Evolutionary conservation across 2,797 vertebrate species (phyloP).

Genomic region (Sibirionetta formosa): DNA sequence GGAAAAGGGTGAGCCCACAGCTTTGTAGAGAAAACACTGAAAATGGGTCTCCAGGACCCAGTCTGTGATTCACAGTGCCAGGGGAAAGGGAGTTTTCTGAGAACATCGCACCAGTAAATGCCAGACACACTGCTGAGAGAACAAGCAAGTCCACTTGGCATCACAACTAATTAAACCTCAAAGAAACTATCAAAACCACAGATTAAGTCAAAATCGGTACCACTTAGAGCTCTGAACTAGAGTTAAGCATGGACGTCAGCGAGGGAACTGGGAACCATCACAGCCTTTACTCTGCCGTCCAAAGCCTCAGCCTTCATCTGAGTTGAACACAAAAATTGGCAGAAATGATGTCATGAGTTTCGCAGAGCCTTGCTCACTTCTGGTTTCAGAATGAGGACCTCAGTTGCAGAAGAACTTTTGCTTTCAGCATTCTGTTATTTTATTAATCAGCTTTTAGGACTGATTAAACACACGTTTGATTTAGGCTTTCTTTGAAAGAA

Average conservation of each 20-base stretch:
- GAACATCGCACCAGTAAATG: not conserved
- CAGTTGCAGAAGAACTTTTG: not conserved
- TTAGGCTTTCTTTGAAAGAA: not conserved
- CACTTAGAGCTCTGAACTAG: not conserved
- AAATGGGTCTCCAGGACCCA: not conserved
- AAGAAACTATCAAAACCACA: not conserved
- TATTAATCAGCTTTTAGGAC: not conserved
- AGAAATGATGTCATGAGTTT: not conserved
- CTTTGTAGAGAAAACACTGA: not conserved
- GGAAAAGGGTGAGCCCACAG: not conserved
- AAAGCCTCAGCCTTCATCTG: accelerated
- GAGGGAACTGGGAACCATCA: not conserved
- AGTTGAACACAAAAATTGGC: not conserved
- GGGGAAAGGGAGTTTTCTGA: not conserved
- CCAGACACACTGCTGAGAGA: not conserved
- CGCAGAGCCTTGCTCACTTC: accelerated
- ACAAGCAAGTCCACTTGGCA: not conserved
- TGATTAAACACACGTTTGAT: not conserved
- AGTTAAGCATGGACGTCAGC: accelerated
- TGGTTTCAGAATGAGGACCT: not conserved
- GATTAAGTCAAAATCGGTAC: not conserved
- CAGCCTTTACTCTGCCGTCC: not conserved
- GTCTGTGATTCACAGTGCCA: not conserved
- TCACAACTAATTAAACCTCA: not conserved
- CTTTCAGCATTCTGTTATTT: not conserved